Evolutionary conservation across 2,797 vertebrate species (phyloP), one percentile per base, ranked within the genome.

Genomic region (Petrocephalus sullivani): DNA sequence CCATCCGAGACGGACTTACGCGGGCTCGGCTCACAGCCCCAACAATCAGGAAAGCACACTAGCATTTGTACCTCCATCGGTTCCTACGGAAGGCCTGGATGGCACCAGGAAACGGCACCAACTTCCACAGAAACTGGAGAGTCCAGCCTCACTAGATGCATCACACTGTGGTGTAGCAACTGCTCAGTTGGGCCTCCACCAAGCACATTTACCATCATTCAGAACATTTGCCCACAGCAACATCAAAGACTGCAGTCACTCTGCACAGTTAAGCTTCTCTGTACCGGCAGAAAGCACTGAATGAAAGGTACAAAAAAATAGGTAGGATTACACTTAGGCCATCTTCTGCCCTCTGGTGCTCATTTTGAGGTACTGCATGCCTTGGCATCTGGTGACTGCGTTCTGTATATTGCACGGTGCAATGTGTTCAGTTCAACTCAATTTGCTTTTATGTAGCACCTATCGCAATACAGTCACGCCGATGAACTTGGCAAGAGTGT

Each of bases 261-360:
- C 64, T 2, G 28, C 64, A 16, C 64, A 67, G 28, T 33, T 33
- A 67, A 28, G 5, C 28, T 14, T 67, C 28, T 67, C 28, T 12
- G 1, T 67, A 33, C 64, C 14, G 28, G 64, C 64, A 67, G 64
- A 67, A 33, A 37, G 28, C 28, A 33, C 28, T 28, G 61, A 21
- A 9, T 28, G 23, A 64, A 23, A 67, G 23, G 14, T 67, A 33
- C 28, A 28, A 4, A 46, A 33, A 67, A 33, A 16, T 16, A 37
- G 28, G 64, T 67, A 28, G 28, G 61, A 37, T 60, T 86, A 19
- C 28, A n/a, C 28, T 2, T 88, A 56, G 90, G 87, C 84, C 89
- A 33, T 89, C 83, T 57, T 87, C 46, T 88, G 92, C 92, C 93
- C 93, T 92, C 95, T 88, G 90, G 94, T 95, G 95, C 14, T 87